phyloP scores from a whole-genome alignment of 2,888 invertebrate genomes.

The Drosophila koepferae region DNA sequence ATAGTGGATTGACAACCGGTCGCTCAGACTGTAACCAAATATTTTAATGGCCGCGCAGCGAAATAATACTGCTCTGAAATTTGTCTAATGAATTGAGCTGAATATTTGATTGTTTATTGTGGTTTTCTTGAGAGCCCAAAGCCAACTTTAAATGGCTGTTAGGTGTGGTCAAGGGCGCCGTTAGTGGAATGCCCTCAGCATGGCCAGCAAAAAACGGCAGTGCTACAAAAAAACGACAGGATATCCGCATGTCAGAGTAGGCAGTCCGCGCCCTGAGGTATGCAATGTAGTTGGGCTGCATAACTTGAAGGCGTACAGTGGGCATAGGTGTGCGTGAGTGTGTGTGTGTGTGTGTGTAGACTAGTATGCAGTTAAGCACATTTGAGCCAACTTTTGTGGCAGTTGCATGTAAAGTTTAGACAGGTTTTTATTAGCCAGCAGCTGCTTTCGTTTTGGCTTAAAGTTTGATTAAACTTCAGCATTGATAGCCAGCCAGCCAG shows the following conservation, averaged over 20 bases:
- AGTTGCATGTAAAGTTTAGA: slow-evolving; percentile 51
- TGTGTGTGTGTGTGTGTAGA: slow-evolving; percentile 8
- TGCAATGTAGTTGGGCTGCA: slow-evolving; percentile 48
- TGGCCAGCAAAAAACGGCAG: slow-evolving; percentile 7
- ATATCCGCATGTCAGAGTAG: slow-evolving; percentile 3
- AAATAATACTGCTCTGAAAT: slow-evolving; percentile 22
- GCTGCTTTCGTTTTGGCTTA: slow-evolving; percentile 39
- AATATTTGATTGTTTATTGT: slow-evolving; percentile 4
- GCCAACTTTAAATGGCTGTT: slow-evolving; percentile 41
- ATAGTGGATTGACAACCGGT: slow-evolving; percentile 30
- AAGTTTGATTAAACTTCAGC: slow-evolving; percentile 67
- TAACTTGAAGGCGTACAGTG: slow-evolving; percentile 42
- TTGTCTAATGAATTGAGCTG: slow-evolving; percentile 38
- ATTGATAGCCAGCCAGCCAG: slow-evolving; percentile 56
- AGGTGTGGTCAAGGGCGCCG: slow-evolving; percentile 21
- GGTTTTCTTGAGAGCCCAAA: not conserved
- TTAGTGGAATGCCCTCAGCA: slow-evolving; percentile 14
- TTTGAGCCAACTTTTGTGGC: slow-evolving; percentile 47
- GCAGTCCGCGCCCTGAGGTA: slow-evolving; percentile 54
- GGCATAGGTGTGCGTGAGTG: slow-evolving; percentile 4
- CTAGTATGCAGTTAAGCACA: slow-evolving; percentile 38
- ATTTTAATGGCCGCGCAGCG: slow-evolving; percentile 49
- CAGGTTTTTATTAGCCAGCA: slow-evolving; percentile 54
- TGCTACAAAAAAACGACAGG: slow-evolving; percentile 11
- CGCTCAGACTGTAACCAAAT: slow-evolving; percentile 44